phyloP scores from a whole-genome alignment of 2,797 vertebrate species.

The Knipowitschia caucasica region DNA sequence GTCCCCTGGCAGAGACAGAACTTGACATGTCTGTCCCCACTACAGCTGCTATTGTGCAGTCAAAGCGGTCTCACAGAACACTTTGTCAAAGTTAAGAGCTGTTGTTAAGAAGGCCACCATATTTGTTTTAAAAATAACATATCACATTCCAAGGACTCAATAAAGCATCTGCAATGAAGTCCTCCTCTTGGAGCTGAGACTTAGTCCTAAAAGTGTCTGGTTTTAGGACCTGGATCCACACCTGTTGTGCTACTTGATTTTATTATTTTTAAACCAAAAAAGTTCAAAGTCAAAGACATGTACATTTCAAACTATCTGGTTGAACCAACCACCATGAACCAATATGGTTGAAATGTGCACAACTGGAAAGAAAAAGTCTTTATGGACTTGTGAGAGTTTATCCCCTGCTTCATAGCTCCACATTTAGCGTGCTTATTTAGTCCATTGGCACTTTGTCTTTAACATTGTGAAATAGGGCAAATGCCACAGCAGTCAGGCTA shows the following conservation, averaged over 20 bases:
- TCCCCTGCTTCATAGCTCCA: neutral
- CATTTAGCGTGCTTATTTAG: slow-evolving; percentile 1
- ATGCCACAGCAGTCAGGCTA: slow-evolving; percentile 34
- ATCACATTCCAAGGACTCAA: slow-evolving; percentile 36
- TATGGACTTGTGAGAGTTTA: neutral
- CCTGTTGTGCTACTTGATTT: slow-evolving; percentile 80
- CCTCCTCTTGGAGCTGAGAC: slow-evolving; percentile 49
- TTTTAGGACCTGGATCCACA: slow-evolving; percentile 99
- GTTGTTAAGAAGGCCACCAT: slow-evolving; percentile 12
- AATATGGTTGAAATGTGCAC: neutral
- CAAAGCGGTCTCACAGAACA: slow-evolving; percentile 36
- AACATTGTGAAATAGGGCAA: slow-evolving; percentile 5
- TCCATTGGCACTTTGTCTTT: neutral
- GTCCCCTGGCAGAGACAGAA: slow-evolving; percentile 57
- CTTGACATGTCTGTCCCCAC: slow-evolving; percentile 61
- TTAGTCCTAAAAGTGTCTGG: slow-evolving; percentile 93
- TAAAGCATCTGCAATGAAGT: slow-evolving; percentile 68
- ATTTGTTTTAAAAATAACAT: slow-evolving; percentile 29
- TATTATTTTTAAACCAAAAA: neutral
- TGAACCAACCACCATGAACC: too few relatives aligned
- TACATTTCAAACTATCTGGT: neutral
- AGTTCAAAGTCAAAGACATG: neutral
- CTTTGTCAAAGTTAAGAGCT: slow-evolving; percentile 39
- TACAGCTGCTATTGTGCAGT: slow-evolving; percentile 61
- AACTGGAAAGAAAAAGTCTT: neutral